phyloP scores from a whole-genome alignment of 2,888 invertebrate genomes.

The Apoderus coryli region DNA sequence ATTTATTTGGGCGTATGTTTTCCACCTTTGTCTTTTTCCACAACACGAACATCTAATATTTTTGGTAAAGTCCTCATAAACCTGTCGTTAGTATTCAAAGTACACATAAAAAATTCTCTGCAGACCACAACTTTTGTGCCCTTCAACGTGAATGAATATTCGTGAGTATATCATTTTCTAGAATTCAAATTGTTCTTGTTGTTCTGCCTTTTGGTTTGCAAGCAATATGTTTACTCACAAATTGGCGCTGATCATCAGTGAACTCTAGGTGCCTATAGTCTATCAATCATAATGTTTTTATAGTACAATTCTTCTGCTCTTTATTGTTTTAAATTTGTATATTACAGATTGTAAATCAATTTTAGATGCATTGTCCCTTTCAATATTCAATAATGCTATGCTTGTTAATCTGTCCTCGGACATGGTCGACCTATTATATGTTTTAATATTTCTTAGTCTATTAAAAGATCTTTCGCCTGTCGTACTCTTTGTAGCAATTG shows the following conservation, averaged over 20 bases:
- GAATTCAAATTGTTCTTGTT: conserved; percentile 18
- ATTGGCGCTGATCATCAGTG: conserved; percentile 18
- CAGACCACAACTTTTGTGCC: conserved; percentile 13
- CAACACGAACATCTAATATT: conserved; percentile 10
- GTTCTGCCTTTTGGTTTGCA: conserved; percentile 17
- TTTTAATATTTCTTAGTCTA: no score
- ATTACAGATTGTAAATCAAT: no score
- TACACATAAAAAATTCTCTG: conserved; percentile 17
- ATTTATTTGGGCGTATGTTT: conserved; percentile 13
- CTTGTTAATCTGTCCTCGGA: no score
- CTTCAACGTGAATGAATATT: conserved; percentile 16
- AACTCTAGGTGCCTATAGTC: no score
- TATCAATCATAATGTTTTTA: no score
- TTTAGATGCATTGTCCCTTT: no score
- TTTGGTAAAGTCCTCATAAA: conserved; percentile 19
- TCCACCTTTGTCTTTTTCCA: conserved; percentile 17
- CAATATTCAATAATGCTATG: no score
- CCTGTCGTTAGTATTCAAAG: conserved; percentile 16
- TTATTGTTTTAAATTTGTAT: no score
- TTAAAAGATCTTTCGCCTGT: no score
- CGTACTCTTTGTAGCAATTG: no score
- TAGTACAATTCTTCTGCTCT: no score
- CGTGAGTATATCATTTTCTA: conserved; percentile 12
- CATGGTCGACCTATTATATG: no score
- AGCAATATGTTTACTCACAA: conserved; percentile 17